Base-by-base conservation (phyloP, 2,888 invertebrate species). In the Incurvaria masculella region DNA sequence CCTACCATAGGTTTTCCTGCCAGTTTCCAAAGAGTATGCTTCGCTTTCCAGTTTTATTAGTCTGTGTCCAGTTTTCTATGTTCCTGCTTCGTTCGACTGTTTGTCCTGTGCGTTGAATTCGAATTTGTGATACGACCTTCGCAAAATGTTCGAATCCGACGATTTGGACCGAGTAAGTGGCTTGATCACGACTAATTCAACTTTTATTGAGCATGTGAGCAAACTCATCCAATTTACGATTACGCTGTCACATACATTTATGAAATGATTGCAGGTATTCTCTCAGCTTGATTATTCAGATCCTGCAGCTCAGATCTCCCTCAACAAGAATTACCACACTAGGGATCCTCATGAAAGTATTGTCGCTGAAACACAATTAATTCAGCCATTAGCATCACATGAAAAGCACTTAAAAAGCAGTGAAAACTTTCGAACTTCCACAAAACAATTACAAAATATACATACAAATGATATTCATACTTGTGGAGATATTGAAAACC, bases 111-210 rank as follows among this genome's bases (percentile, higher is more conserved):
- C n/a, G n/a, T n/a, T n/a, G n/a, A n/a, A n/a, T n/a, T n/a, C n/a
- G n/a, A n/a, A n/a, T n/a, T n/a, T n/a, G n/a, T n/a, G n/a, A n/a
- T n/a, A n/a, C n/a, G n/a, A n/a, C n/a, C n/a, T n/a, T n/a, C n/a
- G n/a, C n/a, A n/a, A n/a, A 55, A 76, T 78, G 76, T 78, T 78
- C 56, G 76, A 78, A 58, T 72, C 75, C 0, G 76, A 78, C 54
- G 76, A 76, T 54, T 76, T 67, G 52, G 76, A 78, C 52, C 68
- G 76, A 65, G 76, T 78, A 61, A 49, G 39, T 52, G 26, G 46
- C 11, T 3, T 18, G 14, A 17, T 11, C 14, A 11, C 17, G 19
- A 10, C 18, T 17, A 42, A 8, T 47, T 45, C 33, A 45, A n/a
- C 33, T 45, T 48, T 39, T 19, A 11, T 51, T 19, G 19, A 18